Evolutionary conservation across 2,888 invertebrate species (phyloP).

Genomic region (Vandiemenella viatica): DNA sequence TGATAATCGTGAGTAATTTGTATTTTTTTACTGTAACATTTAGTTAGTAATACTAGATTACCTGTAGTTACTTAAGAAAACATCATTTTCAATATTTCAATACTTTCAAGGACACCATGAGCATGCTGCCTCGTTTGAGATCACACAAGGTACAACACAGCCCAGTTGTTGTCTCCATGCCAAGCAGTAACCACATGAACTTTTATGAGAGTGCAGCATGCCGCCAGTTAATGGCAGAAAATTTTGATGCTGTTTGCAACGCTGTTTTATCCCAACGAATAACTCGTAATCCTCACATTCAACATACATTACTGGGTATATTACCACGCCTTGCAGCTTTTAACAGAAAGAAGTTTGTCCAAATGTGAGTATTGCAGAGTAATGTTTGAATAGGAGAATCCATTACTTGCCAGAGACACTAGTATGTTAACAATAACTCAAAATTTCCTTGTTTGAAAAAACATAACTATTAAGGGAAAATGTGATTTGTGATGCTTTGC

Average conservation of each 20-base stretch:
- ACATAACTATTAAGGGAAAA: too few relatives aligned
- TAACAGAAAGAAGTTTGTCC: conserved; percentile 63
- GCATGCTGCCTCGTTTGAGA: conserved; percentile 41
- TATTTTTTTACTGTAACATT: too few relatives aligned
- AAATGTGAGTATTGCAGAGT: conserved; percentile 38
- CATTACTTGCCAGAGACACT: too few relatives aligned
- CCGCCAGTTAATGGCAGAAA: conserved; percentile 61
- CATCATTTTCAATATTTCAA: too few relatives aligned
- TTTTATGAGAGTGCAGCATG: conserved; percentile 81
- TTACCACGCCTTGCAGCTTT: conserved; percentile 90
- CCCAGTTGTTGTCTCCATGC: conserved; percentile 9
- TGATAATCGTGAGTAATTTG: too few relatives aligned
- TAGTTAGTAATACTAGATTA: too few relatives aligned
- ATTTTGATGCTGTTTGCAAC: conserved; percentile 64
- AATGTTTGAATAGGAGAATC: too few relatives aligned
- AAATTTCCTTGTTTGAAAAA: too few relatives aligned
- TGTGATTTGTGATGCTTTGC: too few relatives aligned
- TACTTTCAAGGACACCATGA: conserved; percentile 34
- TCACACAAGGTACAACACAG: conserved; percentile 23
- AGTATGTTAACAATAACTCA: too few relatives aligned
- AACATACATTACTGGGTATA: conserved; percentile 71
- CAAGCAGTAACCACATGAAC: conserved; percentile 22
- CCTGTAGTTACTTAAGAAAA: too few relatives aligned
- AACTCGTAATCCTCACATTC: conserved; percentile 64
- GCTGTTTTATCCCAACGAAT: conserved; percentile 63